Evolutionary conservation across 2,797 vertebrate species (phyloP).

Genomic region (Podargus strigoides): DNA sequence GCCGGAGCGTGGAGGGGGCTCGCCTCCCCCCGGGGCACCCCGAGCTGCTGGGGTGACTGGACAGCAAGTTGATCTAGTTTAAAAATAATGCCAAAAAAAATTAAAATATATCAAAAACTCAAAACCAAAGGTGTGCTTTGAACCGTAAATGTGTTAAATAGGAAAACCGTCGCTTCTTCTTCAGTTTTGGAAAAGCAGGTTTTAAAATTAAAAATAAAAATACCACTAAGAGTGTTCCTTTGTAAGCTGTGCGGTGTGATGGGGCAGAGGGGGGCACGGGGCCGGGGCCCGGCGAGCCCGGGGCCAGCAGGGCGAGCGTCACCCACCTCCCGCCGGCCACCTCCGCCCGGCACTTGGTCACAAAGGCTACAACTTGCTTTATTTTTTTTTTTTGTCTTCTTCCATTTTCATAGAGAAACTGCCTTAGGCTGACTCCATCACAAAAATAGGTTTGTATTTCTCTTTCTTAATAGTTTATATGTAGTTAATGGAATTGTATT

Average conservation of each 20-base stretch:
- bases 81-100: slow-evolving; percentile 41
- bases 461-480: slow-evolving; percentile 90
- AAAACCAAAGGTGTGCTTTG: slow-evolving; percentile 88
- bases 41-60: slow-evolving; percentile 86
- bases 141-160: slow-evolving; percentile 80
- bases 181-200: slow-evolving; percentile 74
- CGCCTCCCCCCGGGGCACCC: neutral
- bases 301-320: too few species aligned
- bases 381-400: neutral
- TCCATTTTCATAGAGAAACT: slow-evolving; percentile 81
- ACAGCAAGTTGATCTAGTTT: slow-evolving; percentile 79
- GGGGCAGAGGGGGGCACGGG: too few species aligned
- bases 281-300: too few species aligned
- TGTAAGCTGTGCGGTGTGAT: slow-evolving; percentile 81
- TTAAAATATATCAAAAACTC: neutral
- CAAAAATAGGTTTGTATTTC: slow-evolving; percentile 96
- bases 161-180: slow-evolving; percentile 73
- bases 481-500: slow-evolving; percentile 97
- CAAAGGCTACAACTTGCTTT: slow-evolving; percentile 49
- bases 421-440: slow-evolving; percentile 88
- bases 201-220: slow-evolving; percentile 61
- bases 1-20: neutral
- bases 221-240: slow-evolving; percentile 73
- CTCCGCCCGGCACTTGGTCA: slow-evolving; percentile 75
- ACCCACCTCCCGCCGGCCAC: slow-evolving; percentile 66